Percentiles rank a stretch among this genome's conserved stretches.
Conservation (phyloP, 2,797 vertebrate genomes). For the Acanthopagrus latus region DNA sequence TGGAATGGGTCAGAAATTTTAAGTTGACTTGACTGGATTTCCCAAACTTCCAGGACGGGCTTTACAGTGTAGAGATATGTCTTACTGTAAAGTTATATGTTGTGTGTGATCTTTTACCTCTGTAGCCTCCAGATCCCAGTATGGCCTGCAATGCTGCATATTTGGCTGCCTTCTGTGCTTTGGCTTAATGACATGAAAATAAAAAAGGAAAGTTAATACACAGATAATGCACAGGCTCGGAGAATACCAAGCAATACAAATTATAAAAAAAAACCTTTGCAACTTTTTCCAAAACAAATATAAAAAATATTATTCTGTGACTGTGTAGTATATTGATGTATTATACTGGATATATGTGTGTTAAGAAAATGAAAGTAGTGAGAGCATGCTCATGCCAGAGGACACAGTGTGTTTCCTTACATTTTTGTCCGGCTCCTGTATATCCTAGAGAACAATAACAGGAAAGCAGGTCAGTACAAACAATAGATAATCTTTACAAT, state of each 20-base stretch:
- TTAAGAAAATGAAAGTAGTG: constrained; percentile 3
- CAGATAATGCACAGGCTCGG: neutral
- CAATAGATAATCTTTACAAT: constrained; percentile 31
- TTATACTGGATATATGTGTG: neutral
- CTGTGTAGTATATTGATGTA: neutral
- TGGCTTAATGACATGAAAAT: constrained; percentile 69
- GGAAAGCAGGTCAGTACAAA: constrained; percentile 54
- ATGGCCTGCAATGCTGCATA: constrained; percentile 83
- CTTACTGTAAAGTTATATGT: neutral
- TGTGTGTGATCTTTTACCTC: constrained; percentile 75
- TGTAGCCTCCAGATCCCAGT: constrained; percentile 80
- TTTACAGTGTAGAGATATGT: neutral
- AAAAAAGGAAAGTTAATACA: constrained; percentile 13
- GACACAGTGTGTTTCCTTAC: constrained; percentile 71
- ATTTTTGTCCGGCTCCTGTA: constrained; percentile 78
- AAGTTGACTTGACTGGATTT: neutral
- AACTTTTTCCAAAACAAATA: neutral
- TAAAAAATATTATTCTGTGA: neutral
- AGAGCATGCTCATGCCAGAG: constrained; percentile 19
- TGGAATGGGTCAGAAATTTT: neutral
- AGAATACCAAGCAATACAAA: neutral
- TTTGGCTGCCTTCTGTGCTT: constrained; percentile 85
- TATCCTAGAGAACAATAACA: constrained; percentile 72
- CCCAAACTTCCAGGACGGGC: neutral
- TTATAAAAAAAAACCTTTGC: neutral